Evolutionary conservation across 2,113 vertebrate species (phyloP).

Genomic region (Egretta garzetta): DNA sequence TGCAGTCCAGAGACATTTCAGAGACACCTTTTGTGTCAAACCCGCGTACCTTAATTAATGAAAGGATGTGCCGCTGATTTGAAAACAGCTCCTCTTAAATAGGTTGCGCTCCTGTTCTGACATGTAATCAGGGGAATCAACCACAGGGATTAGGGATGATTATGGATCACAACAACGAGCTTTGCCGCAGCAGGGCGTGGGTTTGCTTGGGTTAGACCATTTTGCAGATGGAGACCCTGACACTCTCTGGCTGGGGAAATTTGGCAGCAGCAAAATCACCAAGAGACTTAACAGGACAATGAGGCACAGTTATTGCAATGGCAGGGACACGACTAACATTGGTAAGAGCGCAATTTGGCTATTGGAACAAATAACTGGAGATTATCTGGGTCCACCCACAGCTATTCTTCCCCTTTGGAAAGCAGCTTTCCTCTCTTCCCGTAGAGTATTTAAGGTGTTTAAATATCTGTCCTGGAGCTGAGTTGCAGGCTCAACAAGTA

Average conservation of each 20-base stretch:
- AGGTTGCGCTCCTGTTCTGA: neutral
- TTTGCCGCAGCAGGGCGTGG: neutral
- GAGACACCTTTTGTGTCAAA: neutral
- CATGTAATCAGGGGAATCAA: neutral
- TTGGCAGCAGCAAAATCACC: neutral
- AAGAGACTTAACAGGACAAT: accelerated
- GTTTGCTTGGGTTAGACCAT: neutral
- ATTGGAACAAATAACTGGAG: neutral
- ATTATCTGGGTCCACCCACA: neutral
- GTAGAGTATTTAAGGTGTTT: neutral
- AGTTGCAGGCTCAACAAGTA: neutral
- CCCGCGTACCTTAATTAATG: accelerated
- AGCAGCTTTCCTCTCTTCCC: neutral
- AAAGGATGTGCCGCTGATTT: neutral
- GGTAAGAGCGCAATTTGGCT: neutral
- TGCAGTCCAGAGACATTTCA: neutral
- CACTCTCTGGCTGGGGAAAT: neutral
- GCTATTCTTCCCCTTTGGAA: neutral
- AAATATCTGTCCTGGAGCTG: neutral
- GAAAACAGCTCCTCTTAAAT: neutral
- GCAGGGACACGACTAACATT: neutral
- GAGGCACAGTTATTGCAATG: neutral
- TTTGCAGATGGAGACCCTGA: neutral
- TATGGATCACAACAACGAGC: neutral
- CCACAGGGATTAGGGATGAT: neutral